Percentiles rank a stretch among this genome's conserved stretches.
Conservation (phyloP, 2,113 vertebrate genomes). For the Gadus macrocephalus region DNA sequence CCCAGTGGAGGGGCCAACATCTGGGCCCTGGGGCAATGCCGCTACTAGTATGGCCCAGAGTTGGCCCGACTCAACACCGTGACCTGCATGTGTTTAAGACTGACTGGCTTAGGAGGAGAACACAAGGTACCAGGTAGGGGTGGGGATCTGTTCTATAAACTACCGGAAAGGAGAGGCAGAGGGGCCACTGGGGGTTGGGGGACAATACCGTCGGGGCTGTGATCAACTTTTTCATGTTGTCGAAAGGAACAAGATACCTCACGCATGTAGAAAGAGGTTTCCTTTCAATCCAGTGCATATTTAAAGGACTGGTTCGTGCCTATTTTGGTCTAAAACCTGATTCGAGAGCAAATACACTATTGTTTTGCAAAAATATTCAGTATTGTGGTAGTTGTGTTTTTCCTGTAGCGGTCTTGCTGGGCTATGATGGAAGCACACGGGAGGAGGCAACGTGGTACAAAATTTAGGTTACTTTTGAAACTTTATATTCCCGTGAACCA, state of each 20-base stretch:
- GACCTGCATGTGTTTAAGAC: conserved; percentile 56
- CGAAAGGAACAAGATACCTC: conserved; percentile 57
- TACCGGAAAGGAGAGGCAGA: conserved; percentile 10
- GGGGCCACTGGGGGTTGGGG: conserved; percentile 47
- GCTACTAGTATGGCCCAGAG: conserved; percentile 40
- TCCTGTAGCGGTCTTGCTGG: no score
- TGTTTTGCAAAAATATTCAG: no score
- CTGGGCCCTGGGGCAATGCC: conserved; percentile 53
- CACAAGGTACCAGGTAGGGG: conserved; percentile 14
- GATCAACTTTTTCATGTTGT: conserved; percentile 19
- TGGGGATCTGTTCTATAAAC: background rate
- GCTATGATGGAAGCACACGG: no score
- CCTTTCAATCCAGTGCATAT: no score
- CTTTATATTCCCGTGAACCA: no score
- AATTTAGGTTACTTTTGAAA: no score
- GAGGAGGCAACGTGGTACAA: no score
- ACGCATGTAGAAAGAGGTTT: conserved; percentile 10
- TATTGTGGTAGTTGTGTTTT: no score
- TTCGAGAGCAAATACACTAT: no score
- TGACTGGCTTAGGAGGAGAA: conserved; percentile 51
- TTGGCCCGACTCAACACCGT: conserved; percentile 55
- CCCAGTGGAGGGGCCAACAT: conserved; percentile 45
- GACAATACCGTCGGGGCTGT: conserved; percentile 32
- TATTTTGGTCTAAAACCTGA: no score
- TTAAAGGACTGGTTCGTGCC: no score